Evolutionary conservation across 2,797 vertebrate species (phyloP), one percentile per base, ranked within the genome.

Genomic region (Prunella strophiata): DNA sequence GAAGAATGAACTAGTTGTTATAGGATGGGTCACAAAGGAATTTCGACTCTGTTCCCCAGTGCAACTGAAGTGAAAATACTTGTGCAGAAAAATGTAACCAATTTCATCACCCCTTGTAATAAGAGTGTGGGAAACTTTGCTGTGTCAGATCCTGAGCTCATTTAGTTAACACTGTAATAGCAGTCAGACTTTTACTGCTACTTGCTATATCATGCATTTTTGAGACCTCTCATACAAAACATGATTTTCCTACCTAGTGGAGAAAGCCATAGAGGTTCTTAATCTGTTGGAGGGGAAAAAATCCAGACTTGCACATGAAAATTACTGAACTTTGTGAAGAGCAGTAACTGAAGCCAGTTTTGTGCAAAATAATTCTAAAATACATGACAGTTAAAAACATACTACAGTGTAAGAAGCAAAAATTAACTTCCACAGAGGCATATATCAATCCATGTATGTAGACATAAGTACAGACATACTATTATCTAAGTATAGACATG

Each of bases 1-100:
- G 73, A 77, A 82, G 62, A 93, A 85, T 9, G 15, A 76, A 54
- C 32, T 80, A 30, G 45, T 62, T 59, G 9, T 85, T 89, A 88
- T 4, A 58, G 48, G 29, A 76, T 25, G 48, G 79, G 50, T 81
- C 65, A 88, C 67, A 80, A 74, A 73, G 21, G 81, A 88, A 29
- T 81, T 89, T 78, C 43, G 58, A 66, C 45, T 80, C 67, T 50
- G 32, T 62, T 86, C 51, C 74, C 71, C 50, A 47, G 36, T 40
- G 72, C 57, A 94, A 91, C 30, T 63, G 32, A 96, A 82, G 50
- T 38, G 58, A 93, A 92, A 95, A 89, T 59, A 66, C 21, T 84
- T 55, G 29, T 16, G 17, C 34, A 92, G 58, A 70, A 79, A 79
- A 86, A 50, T 38, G 77, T 72, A 92, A 94, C 27, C 32, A 48